These are phyloP conservation scores for Caenorhabditis imperialis DNA, from an alignment of 2,888 invertebrate genomes.

Conservation along the genomic window DNA sequence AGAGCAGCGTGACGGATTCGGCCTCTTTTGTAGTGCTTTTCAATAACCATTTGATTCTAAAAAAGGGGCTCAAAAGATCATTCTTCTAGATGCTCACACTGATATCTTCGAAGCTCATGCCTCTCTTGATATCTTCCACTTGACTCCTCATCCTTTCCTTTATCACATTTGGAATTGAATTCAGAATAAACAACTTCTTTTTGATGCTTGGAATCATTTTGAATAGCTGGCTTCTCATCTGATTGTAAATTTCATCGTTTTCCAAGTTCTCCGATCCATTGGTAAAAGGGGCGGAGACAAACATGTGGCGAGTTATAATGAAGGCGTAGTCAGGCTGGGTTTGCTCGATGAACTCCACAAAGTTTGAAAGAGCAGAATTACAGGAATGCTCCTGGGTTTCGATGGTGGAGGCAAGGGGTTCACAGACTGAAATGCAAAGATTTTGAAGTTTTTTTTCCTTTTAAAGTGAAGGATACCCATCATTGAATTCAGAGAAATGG, in stretches of 20 bases:
- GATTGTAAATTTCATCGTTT: constrained; percentile 13
- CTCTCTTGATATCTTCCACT: constrained; percentile 19
- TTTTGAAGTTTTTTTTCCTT: no score
- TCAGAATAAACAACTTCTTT: constrained; percentile 45
- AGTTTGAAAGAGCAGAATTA: constrained; percentile 5
- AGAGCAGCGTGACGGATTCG: constrained; percentile 18
- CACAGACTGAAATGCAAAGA: constrained; percentile 29
- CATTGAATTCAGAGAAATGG: constrained; percentile 17
- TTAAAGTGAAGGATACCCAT: no score
- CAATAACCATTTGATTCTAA: constrained; percentile 14
- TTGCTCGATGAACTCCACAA: constrained; percentile 23
- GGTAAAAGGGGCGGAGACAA: neutral
- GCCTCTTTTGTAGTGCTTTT: constrained; percentile 22
- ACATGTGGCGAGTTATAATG: constrained; percentile 29
- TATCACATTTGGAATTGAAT: constrained; percentile 26
- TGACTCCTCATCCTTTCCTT: neutral
- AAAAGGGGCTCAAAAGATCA: neutral
- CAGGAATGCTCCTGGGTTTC: constrained; percentile 14
- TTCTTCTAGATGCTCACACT: constrained; percentile 6
- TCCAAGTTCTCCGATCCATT: constrained; percentile 17
- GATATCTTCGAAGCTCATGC: constrained; percentile 16
- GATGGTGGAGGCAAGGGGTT: constrained; percentile 14
- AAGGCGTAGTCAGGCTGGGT: constrained; percentile 40
- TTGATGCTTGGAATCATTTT: constrained; percentile 35
- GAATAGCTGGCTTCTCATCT: constrained; percentile 34